Conservation (phyloP, 2,113 vertebrate genomes). For the Stigmatopora argus region DNA sequence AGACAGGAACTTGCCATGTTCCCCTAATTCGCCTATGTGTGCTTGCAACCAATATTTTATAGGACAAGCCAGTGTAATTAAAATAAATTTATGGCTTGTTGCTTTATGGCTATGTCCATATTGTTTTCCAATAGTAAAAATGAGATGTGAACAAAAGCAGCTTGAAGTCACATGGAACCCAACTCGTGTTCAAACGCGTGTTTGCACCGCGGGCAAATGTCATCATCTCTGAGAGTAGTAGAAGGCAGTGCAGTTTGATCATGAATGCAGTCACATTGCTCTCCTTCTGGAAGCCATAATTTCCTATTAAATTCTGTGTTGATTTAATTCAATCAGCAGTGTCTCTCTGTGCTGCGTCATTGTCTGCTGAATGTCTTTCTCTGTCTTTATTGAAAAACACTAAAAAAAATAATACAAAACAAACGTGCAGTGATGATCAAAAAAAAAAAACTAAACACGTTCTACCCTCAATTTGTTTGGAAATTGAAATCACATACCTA, state of each 20-base stretch:
- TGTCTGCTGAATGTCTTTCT: slow-evolving; percentile 31
- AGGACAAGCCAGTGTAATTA: not conserved
- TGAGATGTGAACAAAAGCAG: not conserved
- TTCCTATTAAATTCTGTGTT: slow-evolving; percentile 38
- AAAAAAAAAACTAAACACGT: not conserved
- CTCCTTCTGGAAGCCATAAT: slow-evolving; percentile 37
- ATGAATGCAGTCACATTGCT: slow-evolving; percentile 32
- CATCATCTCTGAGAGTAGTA: not conserved
- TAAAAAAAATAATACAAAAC: slow-evolving; percentile 11
- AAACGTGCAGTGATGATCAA: not conserved
- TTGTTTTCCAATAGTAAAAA: not conserved
- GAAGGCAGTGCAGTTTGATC: not conserved
- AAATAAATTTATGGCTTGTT: slow-evolving; percentile 22
- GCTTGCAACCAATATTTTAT: slow-evolving; percentile 17
- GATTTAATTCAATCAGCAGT: slow-evolving; percentile 24
- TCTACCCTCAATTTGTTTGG: not conserved
- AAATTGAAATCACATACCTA: not conserved
- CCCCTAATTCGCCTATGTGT: slow-evolving; percentile 27
- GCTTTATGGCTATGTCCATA: slow-evolving; percentile 7
- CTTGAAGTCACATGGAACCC: not conserved
- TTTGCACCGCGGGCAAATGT: slow-evolving; percentile 9
- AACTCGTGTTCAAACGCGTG: not conserved
- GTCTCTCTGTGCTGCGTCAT: slow-evolving; percentile 34
- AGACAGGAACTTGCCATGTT: slow-evolving; percentile 13
- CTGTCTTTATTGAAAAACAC: slow-evolving; percentile 28